These are phyloP conservation scores for Melolontha melolontha DNA, from an alignment of 2,888 invertebrate species.

Conservation along the genomic window DNA sequence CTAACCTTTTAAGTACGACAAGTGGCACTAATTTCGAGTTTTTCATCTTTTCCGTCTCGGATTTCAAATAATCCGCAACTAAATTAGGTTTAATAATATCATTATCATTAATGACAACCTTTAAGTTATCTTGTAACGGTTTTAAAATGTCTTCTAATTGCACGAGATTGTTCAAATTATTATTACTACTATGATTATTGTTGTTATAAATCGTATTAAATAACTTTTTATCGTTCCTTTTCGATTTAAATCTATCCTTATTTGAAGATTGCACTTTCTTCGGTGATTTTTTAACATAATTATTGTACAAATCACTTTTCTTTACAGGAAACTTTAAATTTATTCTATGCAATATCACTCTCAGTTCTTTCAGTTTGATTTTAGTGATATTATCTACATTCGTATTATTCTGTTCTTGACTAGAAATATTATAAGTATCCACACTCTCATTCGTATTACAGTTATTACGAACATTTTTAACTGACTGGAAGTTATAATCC, in stretches of 20 bases:
- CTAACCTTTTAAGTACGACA: conserved; percentile 52
- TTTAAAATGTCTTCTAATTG: conserved; percentile 15
- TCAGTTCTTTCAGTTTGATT: conserved; percentile 45
- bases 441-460: conserved; percentile 3
- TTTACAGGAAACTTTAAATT: conserved; percentile 38
- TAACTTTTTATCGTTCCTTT: conserved; percentile 10
- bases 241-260: conserved; percentile 20
- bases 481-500: conserved; percentile 26
- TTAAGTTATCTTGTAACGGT: conserved; percentile 36
- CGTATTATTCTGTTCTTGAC: conserved; percentile 43
- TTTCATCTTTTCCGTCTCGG: conserved; percentile 37
- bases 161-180: conserved; percentile 12
- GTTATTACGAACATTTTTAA: neutral
- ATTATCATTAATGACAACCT: conserved; percentile 44
- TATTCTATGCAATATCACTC: conserved; percentile 44
- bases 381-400: conserved; percentile 45
- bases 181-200: neutral
- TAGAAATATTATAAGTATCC: conserved; percentile 33
- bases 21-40: conserved; percentile 49
- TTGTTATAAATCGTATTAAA: conserved; percentile 15
- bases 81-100: conserved; percentile 38
- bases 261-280: conserved; percentile 48
- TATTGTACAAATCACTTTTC: conserved; percentile 46
- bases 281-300: conserved; percentile 48
- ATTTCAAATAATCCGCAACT: conserved; percentile 32